Conservation (phyloP, 1,140 invertebrate species). For the Babylonia areolata region DNA sequence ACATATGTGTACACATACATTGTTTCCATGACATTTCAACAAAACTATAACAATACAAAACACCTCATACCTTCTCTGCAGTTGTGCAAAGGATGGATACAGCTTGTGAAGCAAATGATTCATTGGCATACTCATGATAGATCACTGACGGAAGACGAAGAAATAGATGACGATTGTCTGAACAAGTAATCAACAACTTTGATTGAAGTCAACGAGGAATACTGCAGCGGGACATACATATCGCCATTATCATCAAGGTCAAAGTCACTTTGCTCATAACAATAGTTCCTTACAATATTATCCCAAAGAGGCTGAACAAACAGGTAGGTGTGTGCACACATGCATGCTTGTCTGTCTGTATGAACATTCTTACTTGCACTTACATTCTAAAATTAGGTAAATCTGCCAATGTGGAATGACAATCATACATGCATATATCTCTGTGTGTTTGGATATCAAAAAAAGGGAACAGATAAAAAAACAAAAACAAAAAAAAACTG, state of each 20-base stretch:
- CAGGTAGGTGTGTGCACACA: background rate
- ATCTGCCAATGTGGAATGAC: no score
- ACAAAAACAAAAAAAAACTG: no score
- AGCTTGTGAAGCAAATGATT: background rate
- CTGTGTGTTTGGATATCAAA: no score
- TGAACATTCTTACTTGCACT: background rate
- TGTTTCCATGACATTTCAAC: background rate
- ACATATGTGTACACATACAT: background rate
- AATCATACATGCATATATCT: no score
- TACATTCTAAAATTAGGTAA: no score
- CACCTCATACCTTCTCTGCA: background rate
- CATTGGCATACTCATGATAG: background rate
- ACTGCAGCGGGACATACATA: background rate
- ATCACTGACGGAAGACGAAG: constrained; percentile 7
- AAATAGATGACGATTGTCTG: background rate
- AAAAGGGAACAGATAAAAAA: no score
- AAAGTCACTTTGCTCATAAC: background rate
- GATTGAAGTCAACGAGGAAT: background rate
- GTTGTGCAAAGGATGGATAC: background rate
- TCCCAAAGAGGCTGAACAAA: background rate
- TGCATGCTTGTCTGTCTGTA: background rate
- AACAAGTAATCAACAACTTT: constrained; percentile 8
- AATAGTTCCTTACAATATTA: background rate
- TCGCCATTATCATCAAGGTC: background rate
- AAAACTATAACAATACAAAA: background rate